phyloP scores from a whole-genome alignment of 2,113 vertebrate species.

The Apeltes quadracus region DNA sequence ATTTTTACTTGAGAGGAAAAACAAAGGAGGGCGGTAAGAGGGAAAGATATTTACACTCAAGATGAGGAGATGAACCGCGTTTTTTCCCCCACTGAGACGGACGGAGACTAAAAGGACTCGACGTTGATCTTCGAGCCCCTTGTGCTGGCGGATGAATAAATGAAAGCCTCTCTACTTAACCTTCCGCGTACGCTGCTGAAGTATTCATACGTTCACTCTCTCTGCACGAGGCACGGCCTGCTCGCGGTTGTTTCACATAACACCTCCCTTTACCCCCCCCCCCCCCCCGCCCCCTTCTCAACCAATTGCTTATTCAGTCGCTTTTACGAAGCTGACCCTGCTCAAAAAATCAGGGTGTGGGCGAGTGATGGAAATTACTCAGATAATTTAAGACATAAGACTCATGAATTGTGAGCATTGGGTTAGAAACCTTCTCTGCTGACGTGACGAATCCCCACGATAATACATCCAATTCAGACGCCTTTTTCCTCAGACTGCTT shows the following conservation, averaged over 20 bases:
- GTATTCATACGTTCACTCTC: neutral
- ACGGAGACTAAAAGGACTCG: slow-evolving; percentile 11
- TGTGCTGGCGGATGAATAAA: slow-evolving; percentile 37
- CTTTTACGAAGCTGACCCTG: slow-evolving; percentile 26
- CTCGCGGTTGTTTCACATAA: neutral
- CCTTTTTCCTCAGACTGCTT: slow-evolving; percentile 4
- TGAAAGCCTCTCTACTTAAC: neutral
- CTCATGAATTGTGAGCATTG: slow-evolving; percentile 33
- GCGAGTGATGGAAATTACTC: slow-evolving; percentile 61
- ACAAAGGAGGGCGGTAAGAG: slow-evolving; percentile 64
- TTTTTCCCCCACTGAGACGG: slow-evolving; percentile 13
- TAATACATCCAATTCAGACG: neutral
- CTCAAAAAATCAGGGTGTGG: slow-evolving; percentile 33
- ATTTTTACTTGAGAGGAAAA: slow-evolving; percentile 63
- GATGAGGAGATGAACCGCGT: slow-evolving; percentile 53
- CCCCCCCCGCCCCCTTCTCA: neutral
- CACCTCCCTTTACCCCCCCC: neutral
- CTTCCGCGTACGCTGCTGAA: neutral
- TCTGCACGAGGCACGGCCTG: neutral
- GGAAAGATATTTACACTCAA: slow-evolving; percentile 49
- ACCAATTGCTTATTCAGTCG: neutral
- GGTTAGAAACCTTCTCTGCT: slow-evolving; percentile 25
- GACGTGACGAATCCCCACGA: slow-evolving; percentile 26
- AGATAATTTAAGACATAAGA: slow-evolving; percentile 22
- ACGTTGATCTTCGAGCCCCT: slow-evolving; percentile 38